Conservation (phyloP, 1,140 invertebrate species). For the Sitodiplosis mosellana region DNA sequence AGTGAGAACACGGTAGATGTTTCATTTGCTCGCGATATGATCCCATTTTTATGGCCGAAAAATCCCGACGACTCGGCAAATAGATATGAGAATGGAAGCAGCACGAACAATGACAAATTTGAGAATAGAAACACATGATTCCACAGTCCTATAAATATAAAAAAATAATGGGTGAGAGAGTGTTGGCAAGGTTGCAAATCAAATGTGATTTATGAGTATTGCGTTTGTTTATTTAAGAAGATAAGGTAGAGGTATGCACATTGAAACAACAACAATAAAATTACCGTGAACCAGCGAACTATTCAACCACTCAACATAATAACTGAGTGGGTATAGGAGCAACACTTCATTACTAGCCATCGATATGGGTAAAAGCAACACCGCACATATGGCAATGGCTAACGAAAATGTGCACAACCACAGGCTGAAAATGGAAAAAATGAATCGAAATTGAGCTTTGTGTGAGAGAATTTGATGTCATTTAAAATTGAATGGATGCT, state of each 20-base stretch:
- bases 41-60: constrained; percentile 60
- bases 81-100: constrained; percentile 93
- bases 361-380: constrained; percentile 87
- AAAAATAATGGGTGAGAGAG: too few relatives aligned
- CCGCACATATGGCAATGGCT: constrained; percentile 76
- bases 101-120: constrained; percentile 85
- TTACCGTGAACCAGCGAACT: constrained; percentile 93
- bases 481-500: too few relatives aligned
- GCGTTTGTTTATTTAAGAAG: not conserved
- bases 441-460: not conserved
- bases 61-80: constrained; percentile 98
- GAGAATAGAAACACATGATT: constrained; percentile 95
- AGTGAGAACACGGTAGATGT: constrained; percentile 73
- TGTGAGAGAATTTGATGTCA: not conserved
- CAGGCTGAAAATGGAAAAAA: constrained; percentile 34
- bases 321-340: constrained; percentile 76
- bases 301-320: constrained; percentile 97
- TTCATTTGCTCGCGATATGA: constrained; percentile 81
- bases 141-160: constrained; percentile 80
- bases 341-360: constrained; percentile 93
- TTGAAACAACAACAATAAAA: too few relatives aligned
- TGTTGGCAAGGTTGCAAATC: constrained; percentile 9
- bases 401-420: constrained; percentile 87
- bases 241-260: constrained; percentile 1
- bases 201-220: too few relatives aligned